These are phyloP conservation scores for Volucella bombylans DNA, from an alignment of 2,888 invertebrate species.

Conservation along the genomic window DNA sequence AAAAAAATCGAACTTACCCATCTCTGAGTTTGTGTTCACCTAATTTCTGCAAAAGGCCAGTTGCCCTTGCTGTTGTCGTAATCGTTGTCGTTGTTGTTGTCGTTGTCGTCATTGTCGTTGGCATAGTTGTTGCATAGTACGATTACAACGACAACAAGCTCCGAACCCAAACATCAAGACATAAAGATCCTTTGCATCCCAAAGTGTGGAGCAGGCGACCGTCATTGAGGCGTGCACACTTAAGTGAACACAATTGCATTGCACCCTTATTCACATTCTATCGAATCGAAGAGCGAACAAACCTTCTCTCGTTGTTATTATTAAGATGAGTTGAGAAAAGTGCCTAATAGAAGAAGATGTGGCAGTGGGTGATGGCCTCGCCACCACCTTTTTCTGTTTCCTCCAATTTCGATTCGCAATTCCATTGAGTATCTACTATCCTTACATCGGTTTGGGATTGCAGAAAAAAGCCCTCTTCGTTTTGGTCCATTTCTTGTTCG, in stretches of 20 bases:
- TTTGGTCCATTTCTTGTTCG: constrained; percentile 5
- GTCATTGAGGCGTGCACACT: constrained; percentile 53
- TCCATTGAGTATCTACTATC: constrained; percentile 33
- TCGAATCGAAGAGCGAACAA: constrained; percentile 47
- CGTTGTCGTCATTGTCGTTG: too few species aligned
- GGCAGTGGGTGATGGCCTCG: neutral
- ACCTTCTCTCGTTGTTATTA: constrained; percentile 29
- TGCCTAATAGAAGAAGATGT: neutral
- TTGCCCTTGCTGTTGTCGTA: constrained; percentile 5
- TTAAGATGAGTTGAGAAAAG: constrained; percentile 21
- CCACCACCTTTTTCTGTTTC: constrained; percentile 9
- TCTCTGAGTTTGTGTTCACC: constrained; percentile 41
- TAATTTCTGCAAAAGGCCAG: constrained; percentile 41
- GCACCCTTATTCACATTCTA: constrained; percentile 57
- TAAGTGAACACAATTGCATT: constrained; percentile 65
- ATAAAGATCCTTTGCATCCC: constrained; percentile 45
- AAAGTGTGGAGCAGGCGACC: constrained; percentile 2
- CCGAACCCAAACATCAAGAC: constrained; percentile 47
- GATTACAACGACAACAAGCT: constrained; percentile 37
- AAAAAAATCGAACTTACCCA: constrained; percentile 26
- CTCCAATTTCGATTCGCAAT: constrained; percentile 59
- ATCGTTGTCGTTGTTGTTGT: too few species aligned
- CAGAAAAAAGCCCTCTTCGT: constrained; percentile 5
- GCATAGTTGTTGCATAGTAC: too few species aligned
- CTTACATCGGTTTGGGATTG: neutral